Evolutionary conservation across 2,113 vertebrate genomes (phyloP).

Genomic region (Vidua chalybeata): DNA sequence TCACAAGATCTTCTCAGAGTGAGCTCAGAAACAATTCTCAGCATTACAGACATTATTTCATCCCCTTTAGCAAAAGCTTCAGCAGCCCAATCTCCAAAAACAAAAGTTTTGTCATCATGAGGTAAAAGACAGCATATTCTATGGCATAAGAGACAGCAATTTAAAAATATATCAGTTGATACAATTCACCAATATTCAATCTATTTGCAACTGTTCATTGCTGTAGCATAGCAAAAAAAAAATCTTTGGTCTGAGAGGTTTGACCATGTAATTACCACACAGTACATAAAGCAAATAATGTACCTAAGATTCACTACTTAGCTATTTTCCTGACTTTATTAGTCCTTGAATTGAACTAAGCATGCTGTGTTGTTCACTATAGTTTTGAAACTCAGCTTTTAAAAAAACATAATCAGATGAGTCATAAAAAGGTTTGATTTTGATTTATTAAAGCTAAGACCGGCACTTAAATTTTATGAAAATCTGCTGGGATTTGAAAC

Average conservation of each 20-base stretch:
- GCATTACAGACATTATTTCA: neutral
- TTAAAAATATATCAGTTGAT: neutral
- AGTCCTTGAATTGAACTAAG: neutral
- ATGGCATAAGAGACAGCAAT: neutral
- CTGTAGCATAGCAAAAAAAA: neutral
- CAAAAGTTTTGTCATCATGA: neutral
- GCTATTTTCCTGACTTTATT: neutral
- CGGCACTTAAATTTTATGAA: neutral
- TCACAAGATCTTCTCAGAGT: neutral
- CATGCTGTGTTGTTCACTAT: neutral
- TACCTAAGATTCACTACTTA: neutral
- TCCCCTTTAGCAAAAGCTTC: neutral
- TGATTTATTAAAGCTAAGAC: neutral
- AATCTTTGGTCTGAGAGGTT: neutral
- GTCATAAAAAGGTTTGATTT: neutral
- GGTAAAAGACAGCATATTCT: neutral
- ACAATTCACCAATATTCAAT: neutral
- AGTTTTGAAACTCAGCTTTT: neutral
- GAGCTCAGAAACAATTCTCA: neutral
- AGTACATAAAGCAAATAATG: neutral
- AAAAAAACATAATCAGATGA: neutral
- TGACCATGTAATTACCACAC: neutral
- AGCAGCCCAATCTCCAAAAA: neutral
- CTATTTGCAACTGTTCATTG: neutral
- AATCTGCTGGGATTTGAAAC: neutral